These are phyloP conservation scores for Drosophila kuntzei DNA, from an alignment of 2,888 invertebrate genomes.

Conservation along the genomic window DNA sequence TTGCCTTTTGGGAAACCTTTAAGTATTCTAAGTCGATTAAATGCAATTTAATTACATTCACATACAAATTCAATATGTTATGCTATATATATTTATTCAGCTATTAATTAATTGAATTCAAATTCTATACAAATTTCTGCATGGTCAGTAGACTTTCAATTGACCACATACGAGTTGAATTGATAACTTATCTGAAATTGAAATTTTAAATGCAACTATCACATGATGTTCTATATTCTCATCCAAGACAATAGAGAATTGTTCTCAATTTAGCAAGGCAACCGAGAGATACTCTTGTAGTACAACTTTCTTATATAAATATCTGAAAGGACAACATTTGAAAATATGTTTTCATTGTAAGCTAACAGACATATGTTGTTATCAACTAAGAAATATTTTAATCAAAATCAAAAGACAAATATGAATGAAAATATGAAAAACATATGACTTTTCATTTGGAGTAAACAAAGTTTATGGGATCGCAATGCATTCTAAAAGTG, in stretches of 20 bases:
- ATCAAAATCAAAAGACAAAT: background rate
- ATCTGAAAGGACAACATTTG: too few relatives aligned
- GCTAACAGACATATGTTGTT: too few relatives aligned
- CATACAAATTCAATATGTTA: background rate
- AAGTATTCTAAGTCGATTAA: slow-evolving; percentile 11
- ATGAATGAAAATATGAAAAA: background rate
- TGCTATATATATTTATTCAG: slow-evolving; percentile 6
- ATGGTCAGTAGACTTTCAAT: background rate
- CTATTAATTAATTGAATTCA: slow-evolving; percentile 27
- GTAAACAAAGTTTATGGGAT: background rate
- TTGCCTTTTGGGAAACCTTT: background rate
- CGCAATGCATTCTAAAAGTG: slow-evolving; percentile 48
- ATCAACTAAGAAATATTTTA: background rate
- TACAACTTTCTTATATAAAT: too few relatives aligned
- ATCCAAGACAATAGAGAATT: background rate
- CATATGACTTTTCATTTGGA: background rate
- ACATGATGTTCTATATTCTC: background rate
- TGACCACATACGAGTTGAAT: background rate
- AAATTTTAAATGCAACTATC: background rate
- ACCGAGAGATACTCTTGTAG: background rate
- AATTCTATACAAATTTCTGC: background rate
- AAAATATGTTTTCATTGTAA: too few relatives aligned
- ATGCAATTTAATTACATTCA: slow-evolving; percentile 26
- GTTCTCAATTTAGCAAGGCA: background rate
- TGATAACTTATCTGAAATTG: background rate